A percentile compares a stretch with the other conserved stretches of the same genome.
Evolutionary conservation across 2,888 invertebrate species (phyloP).

Genomic region (Acanthosoma haemorrhoidale): DNA sequence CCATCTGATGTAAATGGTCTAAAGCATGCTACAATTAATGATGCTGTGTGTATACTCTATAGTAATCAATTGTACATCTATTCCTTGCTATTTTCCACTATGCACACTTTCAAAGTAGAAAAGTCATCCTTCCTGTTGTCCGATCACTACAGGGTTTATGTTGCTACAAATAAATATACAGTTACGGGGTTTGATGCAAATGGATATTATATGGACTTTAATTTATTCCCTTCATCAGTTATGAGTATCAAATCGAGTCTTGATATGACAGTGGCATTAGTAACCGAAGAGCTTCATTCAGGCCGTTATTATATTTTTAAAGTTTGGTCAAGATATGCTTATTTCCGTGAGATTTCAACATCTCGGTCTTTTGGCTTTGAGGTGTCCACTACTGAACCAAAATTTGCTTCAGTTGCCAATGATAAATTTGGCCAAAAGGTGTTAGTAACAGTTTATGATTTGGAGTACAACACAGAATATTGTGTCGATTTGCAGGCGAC

Average conservation of each 20-base stretch:
- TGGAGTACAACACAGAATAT: constrained; percentile 33
- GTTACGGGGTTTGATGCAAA: constrained; percentile 33
- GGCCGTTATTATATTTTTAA: constrained; percentile 33
- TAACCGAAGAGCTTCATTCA: constrained; percentile 24
- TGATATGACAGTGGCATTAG: constrained; percentile 32
- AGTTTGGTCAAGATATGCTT: constrained; percentile 30
- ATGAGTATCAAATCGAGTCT: constrained; percentile 33
- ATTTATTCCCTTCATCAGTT: constrained; percentile 30
- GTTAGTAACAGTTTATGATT: constrained; percentile 31
- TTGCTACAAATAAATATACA: constrained; percentile 32
- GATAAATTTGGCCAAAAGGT: constrained; percentile 34
- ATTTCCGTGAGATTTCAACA: constrained; percentile 30
- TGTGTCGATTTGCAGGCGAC: constrained; percentile 31
- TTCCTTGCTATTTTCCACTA: not conserved
- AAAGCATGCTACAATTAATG: constrained; percentile 4
- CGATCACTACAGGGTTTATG: constrained; percentile 34
- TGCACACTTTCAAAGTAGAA: constrained; percentile 30
- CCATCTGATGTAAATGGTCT: not conserved
- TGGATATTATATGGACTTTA: constrained; percentile 32
- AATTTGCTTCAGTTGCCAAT: constrained; percentile 33
- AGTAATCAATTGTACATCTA: constrained; percentile 6
- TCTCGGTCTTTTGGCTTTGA: constrained; percentile 35
- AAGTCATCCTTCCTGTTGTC: constrained; percentile 28
- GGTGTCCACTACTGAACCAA: constrained; percentile 23
- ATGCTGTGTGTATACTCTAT: constrained; percentile 17